Conservation (phyloP, 2,888 invertebrate species). For the Nysson spinosus region DNA sequence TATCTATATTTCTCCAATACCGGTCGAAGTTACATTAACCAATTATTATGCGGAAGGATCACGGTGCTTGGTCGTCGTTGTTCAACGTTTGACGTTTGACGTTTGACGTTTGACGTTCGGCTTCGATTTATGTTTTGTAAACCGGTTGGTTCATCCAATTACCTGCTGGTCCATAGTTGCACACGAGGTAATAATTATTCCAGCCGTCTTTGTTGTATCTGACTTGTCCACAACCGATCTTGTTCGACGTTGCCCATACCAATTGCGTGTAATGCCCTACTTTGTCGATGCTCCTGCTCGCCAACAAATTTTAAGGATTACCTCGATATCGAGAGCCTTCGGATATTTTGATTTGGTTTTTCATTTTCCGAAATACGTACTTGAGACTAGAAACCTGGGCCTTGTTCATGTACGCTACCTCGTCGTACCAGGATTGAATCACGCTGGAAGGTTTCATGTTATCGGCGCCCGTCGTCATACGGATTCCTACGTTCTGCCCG, state of each 20-base stretch:
- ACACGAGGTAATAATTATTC: constrained; percentile 70
- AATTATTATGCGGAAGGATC: too few relatives aligned
- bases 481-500: constrained; percentile 75
- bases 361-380: constrained; percentile 18
- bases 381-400: constrained; percentile 17
- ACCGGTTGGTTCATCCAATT: constrained; percentile 68
- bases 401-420: constrained; percentile 67
- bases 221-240: constrained; percentile 78
- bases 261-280: constrained; percentile 77
- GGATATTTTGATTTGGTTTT: neutral
- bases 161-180: constrained; percentile 77
- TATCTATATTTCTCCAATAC: too few relatives aligned
- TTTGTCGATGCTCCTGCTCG: neutral
- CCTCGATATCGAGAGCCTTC: neutral
- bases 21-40: too few relatives aligned
- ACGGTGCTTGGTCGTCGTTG: neutral
- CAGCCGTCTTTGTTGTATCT: constrained; percentile 62
- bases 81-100: neutral
- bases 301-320: neutral
- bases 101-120: neutral
- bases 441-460: constrained; percentile 48
- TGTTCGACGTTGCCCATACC: constrained; percentile 77
- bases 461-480: neutral
- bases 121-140: constrained; percentile 52
- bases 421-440: constrained; percentile 74